Evolutionary conservation across 2,113 vertebrate genomes (phyloP), one percentile per base, ranked within the genome.

Genomic region (Amphiprion ocellaris): DNA sequence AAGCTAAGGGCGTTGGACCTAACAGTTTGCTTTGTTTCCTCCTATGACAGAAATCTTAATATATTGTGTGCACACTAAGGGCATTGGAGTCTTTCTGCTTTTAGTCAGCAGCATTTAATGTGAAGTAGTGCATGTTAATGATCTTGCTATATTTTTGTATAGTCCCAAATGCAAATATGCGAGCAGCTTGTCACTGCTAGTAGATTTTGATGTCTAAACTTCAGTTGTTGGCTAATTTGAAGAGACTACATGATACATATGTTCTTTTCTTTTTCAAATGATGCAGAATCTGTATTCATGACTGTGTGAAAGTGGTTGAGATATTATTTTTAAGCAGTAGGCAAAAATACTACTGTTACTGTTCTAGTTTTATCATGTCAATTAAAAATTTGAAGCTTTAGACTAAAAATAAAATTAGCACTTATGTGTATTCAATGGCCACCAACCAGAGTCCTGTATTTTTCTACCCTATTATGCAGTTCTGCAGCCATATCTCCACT

Each of bases 1-100:
- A 93, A 93, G 73, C 82, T 72, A 71, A 86, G 92, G 92, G 92
- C 82, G 92, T 91, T 90, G 86, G 73, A 84, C 72, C 54, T 75
- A 66, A 84, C 83, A 63, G 76, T 84, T 91, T 67, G 79, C 75
- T 44, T 77, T 53, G 71, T 86, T 91, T 90, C 85, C 88, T 88
- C 41, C 72, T 84, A 63, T 68, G 68, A 66, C 44, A 63, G 66
- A 79, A 81, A 39, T 77, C 44, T 75, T 77, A 65, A n/a, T 69
- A 74, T 84, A 77, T 78, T 41, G 74, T 12, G 2, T 7, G n/a
- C 66, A 46, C 50, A 37, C 26, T 7, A 2, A 56, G 70, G 23
- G n/a, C 50, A 2, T 7, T 39, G 1, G 10, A 41, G 19, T 26
- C 66, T 15, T 52, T 54, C 21, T 24, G 23, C 14, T 61, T 71